Evolutionary conservation across 1,140 invertebrate species (phyloP).

Genomic region (Diabrotica undecimpunctata): DNA sequence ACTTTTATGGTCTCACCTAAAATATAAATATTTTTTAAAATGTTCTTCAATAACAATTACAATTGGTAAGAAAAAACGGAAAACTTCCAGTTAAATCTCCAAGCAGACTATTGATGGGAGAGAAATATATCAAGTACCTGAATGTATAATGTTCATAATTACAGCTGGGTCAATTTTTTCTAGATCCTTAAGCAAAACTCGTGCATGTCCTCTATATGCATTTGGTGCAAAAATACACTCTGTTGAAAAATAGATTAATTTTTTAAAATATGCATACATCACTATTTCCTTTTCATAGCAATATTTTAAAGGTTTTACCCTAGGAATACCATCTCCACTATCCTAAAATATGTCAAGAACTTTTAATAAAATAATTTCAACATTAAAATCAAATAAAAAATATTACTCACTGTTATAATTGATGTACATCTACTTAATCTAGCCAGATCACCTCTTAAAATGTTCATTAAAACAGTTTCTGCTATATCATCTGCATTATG

Average conservation of each 20-base stretch:
- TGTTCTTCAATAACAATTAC: too few species aligned
- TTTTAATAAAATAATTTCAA: too few species aligned
- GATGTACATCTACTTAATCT: constrained; percentile 87
- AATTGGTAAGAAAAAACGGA: too few species aligned
- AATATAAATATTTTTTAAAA: constrained; percentile 29
- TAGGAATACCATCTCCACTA: constrained; percentile 79
- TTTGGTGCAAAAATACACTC: constrained; percentile 99
- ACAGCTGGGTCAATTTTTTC: constrained; percentile 90
- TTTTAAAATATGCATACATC: constrained; percentile 98
- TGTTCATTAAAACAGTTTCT: constrained; percentile 98
- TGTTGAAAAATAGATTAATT: constrained; percentile 97
- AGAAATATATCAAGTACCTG: too few species aligned
- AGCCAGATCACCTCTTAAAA: constrained; percentile 94
- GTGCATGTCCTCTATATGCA: constrained; percentile 92
- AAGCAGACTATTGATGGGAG: too few species aligned
- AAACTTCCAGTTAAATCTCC: too few species aligned
- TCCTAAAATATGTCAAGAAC: constrained; percentile 49
- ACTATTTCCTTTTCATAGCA: constrained; percentile 99
- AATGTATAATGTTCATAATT: constrained; percentile 98
- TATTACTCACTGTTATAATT: constrained; percentile 70
- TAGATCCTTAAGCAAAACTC: constrained; percentile 91
- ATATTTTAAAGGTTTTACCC: constrained; percentile 98
- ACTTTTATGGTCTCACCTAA: constrained; percentile 82
- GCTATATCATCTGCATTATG: constrained; percentile 99
- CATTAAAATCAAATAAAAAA: too few species aligned